Evolutionary conservation across 2,888 invertebrate genomes (phyloP), one percentile per base, ranked within the genome.

Genomic region (Digitonthophagus gazella): DNA sequence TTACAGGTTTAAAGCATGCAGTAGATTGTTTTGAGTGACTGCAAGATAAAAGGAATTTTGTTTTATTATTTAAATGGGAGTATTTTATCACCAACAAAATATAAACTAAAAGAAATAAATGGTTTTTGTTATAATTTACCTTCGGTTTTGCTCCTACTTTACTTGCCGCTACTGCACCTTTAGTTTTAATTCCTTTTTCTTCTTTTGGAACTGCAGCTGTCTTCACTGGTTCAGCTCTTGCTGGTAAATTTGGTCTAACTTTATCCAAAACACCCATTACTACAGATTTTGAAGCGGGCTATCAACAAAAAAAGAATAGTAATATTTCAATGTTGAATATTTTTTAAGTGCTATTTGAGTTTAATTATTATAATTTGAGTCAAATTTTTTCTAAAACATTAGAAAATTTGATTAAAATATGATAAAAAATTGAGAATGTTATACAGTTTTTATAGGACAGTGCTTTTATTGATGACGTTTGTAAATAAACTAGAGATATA

Each of bases 221-320:
- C 73, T 87, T 87, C 66, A 87, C 84, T 0, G 92, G 90, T 16
- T 91, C 80, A 0, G 93, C 92, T 80, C 95, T 95, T 0, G 93
- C 85, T 0, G 96, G 96, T 61, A 97, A 83, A 82, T 89, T 93
- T 0, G 93, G 93, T 1, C 93, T 86, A 0, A 93, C 93, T 80
- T 96, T 96, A 75, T 97, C 96, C 67, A 97, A 81, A 0, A 91
- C 89, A 0, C 91, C 90, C 79, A 90, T 86, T n/a, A 96, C 90
- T 3, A 90, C 91, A 1, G 87, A 86, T 76, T 91, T 92, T 0
- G 93, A 92, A 0, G 91, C 90, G 2, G 92, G 92, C 86, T 91
- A 73, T n/a, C n/a, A n/a, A n/a, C n/a, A n/a, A n/a, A n/a, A n/a
- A n/a, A n/a, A n/a, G n/a, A n/a, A n/a, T n/a, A n/a, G n/a, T n/a